phyloP scores from a whole-genome alignment of 2,797 vertebrate species.

The Eulemur rubriventer region DNA sequence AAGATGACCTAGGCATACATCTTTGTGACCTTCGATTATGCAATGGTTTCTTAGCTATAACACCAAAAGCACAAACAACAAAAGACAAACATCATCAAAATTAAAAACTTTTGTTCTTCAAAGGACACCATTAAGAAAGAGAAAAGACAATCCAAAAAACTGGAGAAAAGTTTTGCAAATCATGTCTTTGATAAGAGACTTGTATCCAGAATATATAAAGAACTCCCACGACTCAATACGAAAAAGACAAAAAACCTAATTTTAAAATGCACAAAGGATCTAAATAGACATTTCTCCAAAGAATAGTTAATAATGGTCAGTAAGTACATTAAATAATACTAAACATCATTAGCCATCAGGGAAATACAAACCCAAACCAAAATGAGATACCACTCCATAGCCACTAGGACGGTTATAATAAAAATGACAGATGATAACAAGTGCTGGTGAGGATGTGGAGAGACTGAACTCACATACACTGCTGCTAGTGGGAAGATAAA shows the following conservation, averaged over 20 bases:
- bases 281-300: neutral
- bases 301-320: neutral
- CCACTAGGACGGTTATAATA: neutral
- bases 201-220: neutral
- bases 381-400: neutral
- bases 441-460: neutral
- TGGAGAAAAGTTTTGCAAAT: neutral
- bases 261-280: neutral
- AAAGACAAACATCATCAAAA: conserved; percentile 8
- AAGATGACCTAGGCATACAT: neutral
- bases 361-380: conserved; percentile 5
- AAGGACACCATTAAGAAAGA: neutral
- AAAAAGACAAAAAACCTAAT: neutral
- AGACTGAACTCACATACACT: neutral
- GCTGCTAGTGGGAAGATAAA: neutral
- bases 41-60: neutral
- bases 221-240: neutral
- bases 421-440: neutral
- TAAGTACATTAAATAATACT: neutral
- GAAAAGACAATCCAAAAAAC: neutral
- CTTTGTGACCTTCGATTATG: neutral
- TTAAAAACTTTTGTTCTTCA: neutral
- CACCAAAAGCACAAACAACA: neutral
- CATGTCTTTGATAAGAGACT: neutral
- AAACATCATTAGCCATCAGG: neutral